Conservation (phyloP, 2,888 invertebrate species). For the Polylopha cassiicola region DNA sequence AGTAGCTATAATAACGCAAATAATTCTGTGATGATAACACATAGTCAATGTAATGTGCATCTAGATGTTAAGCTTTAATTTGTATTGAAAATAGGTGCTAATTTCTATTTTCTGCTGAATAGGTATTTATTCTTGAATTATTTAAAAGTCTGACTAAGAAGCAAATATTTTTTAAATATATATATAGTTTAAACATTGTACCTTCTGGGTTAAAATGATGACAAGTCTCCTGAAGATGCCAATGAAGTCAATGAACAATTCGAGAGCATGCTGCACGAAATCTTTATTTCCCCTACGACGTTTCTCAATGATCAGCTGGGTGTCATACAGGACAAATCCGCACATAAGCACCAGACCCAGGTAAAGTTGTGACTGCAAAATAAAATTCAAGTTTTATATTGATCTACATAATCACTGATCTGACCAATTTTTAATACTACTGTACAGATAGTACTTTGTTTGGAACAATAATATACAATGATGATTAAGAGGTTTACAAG, state of each 20-base stretch:
- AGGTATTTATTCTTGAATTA: neutral
- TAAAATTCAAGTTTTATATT: slow-evolving; percentile 11
- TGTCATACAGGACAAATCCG: slow-evolving; percentile 96
- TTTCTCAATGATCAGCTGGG: slow-evolving; percentile 97
- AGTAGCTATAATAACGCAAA: too few relatives aligned
- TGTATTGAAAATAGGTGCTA: too few relatives aligned
- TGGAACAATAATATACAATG: too few relatives aligned
- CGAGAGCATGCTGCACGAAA: slow-evolving; percentile 93
- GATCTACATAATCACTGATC: neutral
- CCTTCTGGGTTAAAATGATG: slow-evolving; percentile 93
- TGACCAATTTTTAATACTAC: too few relatives aligned
- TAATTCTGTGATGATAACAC: too few relatives aligned
- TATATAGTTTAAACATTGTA: slow-evolving; percentile 45
- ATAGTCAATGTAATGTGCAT: too few relatives aligned
- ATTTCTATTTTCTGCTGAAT: too few relatives aligned
- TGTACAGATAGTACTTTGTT: too few relatives aligned
- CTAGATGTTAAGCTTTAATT: too few relatives aligned
- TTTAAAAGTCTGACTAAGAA: neutral
- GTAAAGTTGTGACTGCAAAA: slow-evolving; percentile 86
- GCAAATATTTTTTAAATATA: neutral
- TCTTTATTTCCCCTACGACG: slow-evolving; percentile 93
- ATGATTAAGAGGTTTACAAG: too few relatives aligned
- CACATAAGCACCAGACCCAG: slow-evolving; percentile 94
- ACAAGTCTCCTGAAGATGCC: slow-evolving; percentile 94
- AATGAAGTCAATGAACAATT: slow-evolving; percentile 96